A percentile compares a stretch with the other conserved stretches of the same genome.
Conservation (phyloP, 2,888 invertebrate species). For the Heliconius erato region DNA sequence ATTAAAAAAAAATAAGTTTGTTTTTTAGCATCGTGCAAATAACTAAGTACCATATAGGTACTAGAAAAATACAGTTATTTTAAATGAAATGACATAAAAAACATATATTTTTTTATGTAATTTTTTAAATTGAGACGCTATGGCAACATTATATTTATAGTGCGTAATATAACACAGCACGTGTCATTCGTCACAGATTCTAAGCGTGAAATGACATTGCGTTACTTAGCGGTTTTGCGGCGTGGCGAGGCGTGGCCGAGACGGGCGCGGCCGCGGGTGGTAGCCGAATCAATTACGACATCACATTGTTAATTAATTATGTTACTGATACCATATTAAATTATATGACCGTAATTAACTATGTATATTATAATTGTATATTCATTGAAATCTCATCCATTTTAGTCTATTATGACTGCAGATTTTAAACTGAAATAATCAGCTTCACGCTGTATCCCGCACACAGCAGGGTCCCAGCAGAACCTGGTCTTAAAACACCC, state of each 20-base stretch:
- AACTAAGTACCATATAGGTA: no score
- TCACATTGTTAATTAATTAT: slow-evolving; percentile 55
- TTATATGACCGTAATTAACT: slow-evolving; percentile 44
- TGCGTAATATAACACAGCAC: slow-evolving; percentile 52
- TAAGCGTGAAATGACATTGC: slow-evolving; percentile 72
- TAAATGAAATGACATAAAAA: no score
- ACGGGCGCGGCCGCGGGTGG: slow-evolving; percentile 74
- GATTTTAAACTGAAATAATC: background rate
- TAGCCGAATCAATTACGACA: slow-evolving; percentile 60
- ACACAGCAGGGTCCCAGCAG: no score
- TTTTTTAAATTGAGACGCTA: background rate
- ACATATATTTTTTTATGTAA: no score
- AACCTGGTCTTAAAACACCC: no score
- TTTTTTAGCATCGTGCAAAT: no score
- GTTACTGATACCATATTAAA: slow-evolving; percentile 52
- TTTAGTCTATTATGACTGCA: background rate
- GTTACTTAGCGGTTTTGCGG: slow-evolving; percentile 62
- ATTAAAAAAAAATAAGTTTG: no score
- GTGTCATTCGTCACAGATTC: slow-evolving; percentile 75
- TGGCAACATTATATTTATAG: slow-evolving; percentile 32
- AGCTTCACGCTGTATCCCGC: no score
- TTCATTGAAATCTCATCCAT: background rate
- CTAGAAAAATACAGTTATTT: no score
- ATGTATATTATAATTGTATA: background rate
- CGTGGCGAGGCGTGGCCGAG: slow-evolving; percentile 66